These are phyloP conservation scores for Ranitomeya imitator DNA, from an alignment of 2,113 vertebrate species.

Conservation along the genomic window DNA sequence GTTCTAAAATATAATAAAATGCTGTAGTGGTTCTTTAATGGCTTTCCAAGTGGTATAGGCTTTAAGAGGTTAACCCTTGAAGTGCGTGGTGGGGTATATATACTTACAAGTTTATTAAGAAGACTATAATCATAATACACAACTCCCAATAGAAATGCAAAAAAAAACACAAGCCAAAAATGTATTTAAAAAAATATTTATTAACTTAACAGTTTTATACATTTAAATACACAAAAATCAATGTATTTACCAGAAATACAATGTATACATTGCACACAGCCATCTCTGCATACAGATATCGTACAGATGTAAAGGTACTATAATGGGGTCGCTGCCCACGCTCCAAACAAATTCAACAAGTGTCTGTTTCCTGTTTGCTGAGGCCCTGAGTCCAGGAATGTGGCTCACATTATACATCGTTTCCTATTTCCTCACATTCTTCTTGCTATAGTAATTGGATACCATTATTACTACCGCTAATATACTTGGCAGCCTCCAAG, in stretches of 20 bases:
- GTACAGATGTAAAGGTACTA: neutral
- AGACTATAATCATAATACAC: neutral
- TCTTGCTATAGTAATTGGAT: neutral
- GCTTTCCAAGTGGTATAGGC: too few species aligned
- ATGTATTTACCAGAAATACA: conserved; percentile 50
- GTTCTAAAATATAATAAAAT: too few species aligned
- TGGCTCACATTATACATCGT: conserved; percentile 14
- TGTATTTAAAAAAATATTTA: neutral
- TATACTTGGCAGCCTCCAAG: conserved; percentile 1
- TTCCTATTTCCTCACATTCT: conserved; percentile 19
- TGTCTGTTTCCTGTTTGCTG: conserved; percentile 15
- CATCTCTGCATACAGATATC: neutral
- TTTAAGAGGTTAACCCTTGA: too few species aligned
- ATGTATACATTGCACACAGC: neutral
- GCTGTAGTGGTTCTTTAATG: too few species aligned
- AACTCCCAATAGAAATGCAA: neutral
- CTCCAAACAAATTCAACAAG: neutral
- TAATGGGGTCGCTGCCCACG: neutral
- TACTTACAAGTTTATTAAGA: too few species aligned
- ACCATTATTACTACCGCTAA: neutral
- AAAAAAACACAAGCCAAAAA: neutral
- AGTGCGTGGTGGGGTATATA: too few species aligned
- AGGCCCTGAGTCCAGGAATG: neutral
- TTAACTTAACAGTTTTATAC: neutral
- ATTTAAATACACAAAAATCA: conserved; percentile 12